Evolutionary conservation across 2,113 vertebrate genomes (phyloP).

Genomic region (Leptodactylus fuscus): DNA sequence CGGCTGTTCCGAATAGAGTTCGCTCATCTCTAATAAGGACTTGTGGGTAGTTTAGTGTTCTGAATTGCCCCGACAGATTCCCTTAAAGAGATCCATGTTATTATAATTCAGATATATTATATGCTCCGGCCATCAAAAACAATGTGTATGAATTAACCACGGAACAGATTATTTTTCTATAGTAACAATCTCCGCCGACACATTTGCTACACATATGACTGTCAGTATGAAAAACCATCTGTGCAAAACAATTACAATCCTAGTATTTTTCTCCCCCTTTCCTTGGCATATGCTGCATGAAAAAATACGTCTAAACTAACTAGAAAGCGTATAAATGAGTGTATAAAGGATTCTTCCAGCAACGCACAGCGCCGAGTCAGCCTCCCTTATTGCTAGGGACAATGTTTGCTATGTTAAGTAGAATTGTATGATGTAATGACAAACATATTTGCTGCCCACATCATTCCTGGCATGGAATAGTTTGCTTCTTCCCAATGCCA

Average conservation of each 20-base stretch:
- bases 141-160: too few relatives aligned
- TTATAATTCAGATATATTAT: too few relatives aligned
- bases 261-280: not conserved
- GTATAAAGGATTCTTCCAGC: not conserved
- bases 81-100: too few relatives aligned
- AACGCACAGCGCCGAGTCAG: not conserved
- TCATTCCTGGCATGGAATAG: not conserved
- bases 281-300: not conserved
- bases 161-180: not conserved
- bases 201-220: not conserved
- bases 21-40: too few relatives aligned
- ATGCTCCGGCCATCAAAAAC: too few relatives aligned
- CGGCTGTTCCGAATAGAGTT: too few relatives aligned
- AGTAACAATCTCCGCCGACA: not conserved
- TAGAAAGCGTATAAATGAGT: not conserved
- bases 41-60: too few relatives aligned
- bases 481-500: not conserved
- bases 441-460: not conserved
- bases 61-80: too few relatives aligned
- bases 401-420: not conserved
- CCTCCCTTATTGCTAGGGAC: not conserved
- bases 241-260: slow-evolving; percentile 3
- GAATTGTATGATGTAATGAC: not conserved
- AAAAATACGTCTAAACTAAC: not conserved
- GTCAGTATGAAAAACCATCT: slow-evolving; percentile 17